These are phyloP conservation scores for Aurelia sp. DNA, from an alignment of 30 jellyfish, hydroid and myxozoan species.

Conservation along the genomic window DNA sequence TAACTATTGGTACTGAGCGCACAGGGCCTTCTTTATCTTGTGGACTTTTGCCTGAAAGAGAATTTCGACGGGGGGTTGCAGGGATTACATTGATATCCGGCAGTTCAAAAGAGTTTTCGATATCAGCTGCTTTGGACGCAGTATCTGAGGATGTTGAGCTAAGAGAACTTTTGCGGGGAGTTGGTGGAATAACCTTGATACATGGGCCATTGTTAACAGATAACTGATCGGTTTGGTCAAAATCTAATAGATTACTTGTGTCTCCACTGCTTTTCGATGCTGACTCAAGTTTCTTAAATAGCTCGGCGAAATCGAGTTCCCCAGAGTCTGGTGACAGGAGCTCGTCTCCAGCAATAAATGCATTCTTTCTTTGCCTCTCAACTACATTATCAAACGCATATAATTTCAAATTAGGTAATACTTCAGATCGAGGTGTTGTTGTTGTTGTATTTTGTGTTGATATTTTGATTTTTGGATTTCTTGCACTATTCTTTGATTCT, in stretches of 20 bases:
- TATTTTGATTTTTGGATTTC: too few relatives aligned
- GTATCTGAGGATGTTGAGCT: constrained; percentile 12
- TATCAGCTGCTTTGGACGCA: background rate
- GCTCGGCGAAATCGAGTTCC: constrained; percentile 47
- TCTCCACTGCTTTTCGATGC: constrained; percentile 39
- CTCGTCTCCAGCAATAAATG: background rate
- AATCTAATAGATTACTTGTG: background rate
- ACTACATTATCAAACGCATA: too few relatives aligned
- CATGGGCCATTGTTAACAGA: constrained; percentile 5
- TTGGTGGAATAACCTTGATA: constrained; percentile 59
- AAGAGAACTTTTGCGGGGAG: constrained; percentile 51
- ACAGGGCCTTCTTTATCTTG: background rate
- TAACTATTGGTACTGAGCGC: background rate
- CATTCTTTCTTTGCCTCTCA: too few relatives aligned
- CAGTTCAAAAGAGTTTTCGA: constrained; percentile 6
- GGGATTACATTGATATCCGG: constrained; percentile 50
- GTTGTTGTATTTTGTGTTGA: too few relatives aligned
- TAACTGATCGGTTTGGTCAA: background rate
- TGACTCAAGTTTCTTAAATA: constrained; percentile 52
- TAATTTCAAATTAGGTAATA: too few relatives aligned
- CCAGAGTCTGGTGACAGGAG: constrained; percentile 33
- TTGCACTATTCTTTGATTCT: too few relatives aligned
- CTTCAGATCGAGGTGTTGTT: too few relatives aligned
- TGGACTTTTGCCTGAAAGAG: background rate
- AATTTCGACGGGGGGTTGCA: constrained; percentile 50